Base-by-base conservation (phyloP, 2,888 invertebrate species). In the Amiota minor region DNA sequence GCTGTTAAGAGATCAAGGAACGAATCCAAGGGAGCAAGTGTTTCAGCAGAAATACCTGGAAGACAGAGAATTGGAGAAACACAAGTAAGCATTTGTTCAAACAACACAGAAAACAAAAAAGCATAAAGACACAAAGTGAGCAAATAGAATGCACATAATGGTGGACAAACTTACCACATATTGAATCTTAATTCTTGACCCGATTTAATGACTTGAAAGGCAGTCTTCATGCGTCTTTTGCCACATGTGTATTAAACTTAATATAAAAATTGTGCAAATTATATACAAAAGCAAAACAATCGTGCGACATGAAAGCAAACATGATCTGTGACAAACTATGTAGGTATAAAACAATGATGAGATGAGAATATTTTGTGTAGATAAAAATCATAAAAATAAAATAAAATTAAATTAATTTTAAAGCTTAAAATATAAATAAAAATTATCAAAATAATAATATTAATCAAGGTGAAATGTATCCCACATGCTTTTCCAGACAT, bases 1-100 rank as follows among this genome's bases (percentile, higher is more conserved):
- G 96, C 96, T 0, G 96, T 96, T 59, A 96, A 91, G 74, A 96
- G 91, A 89, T 96, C 95, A 74, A 96, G 91, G 88, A 96, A 96
- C 8, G 96, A 96, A 87, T 96, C 96, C 77, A 96, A 90, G 0
- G 96, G 95, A 9, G 96, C 95, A 93, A 91, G 72, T 93, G 88
- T 92, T 86, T 95, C 94, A 11, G 94, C 94, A 18, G 94, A 93
- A 78, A 94, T 91, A 72, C 94, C 95, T 94, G 84, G n/a, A 89
- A 80, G 23, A 8, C 2, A 1, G 4, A 45, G 55, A 59, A 35
- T 35, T 35, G 6, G 6, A 35, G 6, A 8, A 35, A 35, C 2
- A 35, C 35, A 35, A 35, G 2, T 35, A 35, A 35, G 6, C 2
- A 2, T 35, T 6, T 35, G 6, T 35, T 6, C 6, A 6, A 35